These are phyloP conservation scores for Piprites chloris DNA, from an alignment of 2,113 vertebrate genomes.

Conservation along the genomic window DNA sequence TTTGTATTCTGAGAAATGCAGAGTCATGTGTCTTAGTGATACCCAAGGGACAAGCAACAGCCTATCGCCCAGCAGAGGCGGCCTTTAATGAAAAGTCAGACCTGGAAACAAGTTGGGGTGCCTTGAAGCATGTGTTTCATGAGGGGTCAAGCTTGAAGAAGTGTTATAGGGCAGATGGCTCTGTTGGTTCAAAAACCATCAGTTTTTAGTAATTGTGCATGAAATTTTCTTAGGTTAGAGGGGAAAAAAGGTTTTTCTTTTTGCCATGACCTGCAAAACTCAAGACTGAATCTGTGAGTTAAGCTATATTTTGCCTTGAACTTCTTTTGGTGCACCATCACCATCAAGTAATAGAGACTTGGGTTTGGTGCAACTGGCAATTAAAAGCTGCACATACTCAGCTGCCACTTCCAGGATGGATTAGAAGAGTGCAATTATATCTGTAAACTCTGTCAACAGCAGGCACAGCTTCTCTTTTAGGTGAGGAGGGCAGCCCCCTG, in stretches of 20 bases:
- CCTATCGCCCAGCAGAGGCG: not conserved
- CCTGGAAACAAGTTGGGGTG: not conserved
- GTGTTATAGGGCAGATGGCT: not conserved
- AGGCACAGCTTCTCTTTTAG: not conserved
- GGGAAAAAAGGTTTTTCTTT: not conserved
- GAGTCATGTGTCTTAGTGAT: not conserved
- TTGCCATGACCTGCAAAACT: not conserved
- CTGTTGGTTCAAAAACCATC: not conserved
- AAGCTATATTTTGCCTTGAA: not conserved
- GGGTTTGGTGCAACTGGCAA: not conserved
- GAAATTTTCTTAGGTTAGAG: not conserved
- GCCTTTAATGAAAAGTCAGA: conserved; percentile 56
- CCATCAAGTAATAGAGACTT: not conserved
- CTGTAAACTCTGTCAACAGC: not conserved
- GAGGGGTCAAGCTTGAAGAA: not conserved
- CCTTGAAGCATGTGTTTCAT: conserved; percentile 3
- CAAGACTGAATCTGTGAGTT: not conserved
- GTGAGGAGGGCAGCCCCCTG: not conserved
- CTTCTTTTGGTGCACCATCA: not conserved
- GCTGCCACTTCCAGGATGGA: not conserved
- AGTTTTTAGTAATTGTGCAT: not conserved
- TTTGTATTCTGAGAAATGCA: conserved; percentile 22
- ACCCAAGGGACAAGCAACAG: not conserved
- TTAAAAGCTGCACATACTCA: not conserved
- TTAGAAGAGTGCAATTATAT: not conserved